A percentile compares a stretch with the other conserved stretches of the same genome.
phyloP scores from a whole-genome alignment of 2,888 invertebrate species.

The Lampropteryx suffumata region DNA sequence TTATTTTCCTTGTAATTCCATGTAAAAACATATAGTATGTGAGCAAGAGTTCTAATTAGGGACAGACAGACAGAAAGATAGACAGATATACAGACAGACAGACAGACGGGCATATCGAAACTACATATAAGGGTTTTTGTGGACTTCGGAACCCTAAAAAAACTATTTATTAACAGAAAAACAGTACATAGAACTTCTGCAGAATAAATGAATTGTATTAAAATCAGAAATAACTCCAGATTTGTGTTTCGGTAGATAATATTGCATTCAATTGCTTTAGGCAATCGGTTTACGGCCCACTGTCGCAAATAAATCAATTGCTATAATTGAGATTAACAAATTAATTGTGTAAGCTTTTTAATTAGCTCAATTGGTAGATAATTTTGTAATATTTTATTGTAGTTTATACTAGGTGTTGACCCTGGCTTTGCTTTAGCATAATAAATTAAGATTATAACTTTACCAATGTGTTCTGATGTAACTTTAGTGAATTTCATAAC shows the following conservation, averaged over 20 bases:
- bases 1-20: too few relatives aligned
- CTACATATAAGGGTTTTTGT: too few relatives aligned
- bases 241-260: slow-evolving; percentile 21
- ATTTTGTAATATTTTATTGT: slow-evolving; percentile 45
- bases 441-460: background rate
- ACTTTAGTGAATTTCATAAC: too few relatives aligned
- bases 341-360: slow-evolving; percentile 36
- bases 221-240: background rate
- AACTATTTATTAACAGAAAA: too few relatives aligned
- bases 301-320: slow-evolving; percentile 33
- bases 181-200: too few relatives aligned
- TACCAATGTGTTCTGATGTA: too few relatives aligned
- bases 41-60: too few relatives aligned
- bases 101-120: too few relatives aligned
- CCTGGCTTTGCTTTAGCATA: background rate
- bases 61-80: too few relatives aligned
- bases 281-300: slow-evolving; percentile 33
- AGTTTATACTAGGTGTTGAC: slow-evolving; percentile 14
- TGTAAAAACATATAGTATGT: too few relatives aligned
- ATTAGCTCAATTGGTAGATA: slow-evolving; percentile 37
- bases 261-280: slow-evolving; percentile 29
- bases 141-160: too few relatives aligned
- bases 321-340: slow-evolving; percentile 35
- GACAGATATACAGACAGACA: too few relatives aligned
- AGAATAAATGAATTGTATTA: background rate